These are phyloP conservation scores for Folsomia candida DNA, from an alignment of 2,888 invertebrate genomes.

Conservation along the genomic window DNA sequence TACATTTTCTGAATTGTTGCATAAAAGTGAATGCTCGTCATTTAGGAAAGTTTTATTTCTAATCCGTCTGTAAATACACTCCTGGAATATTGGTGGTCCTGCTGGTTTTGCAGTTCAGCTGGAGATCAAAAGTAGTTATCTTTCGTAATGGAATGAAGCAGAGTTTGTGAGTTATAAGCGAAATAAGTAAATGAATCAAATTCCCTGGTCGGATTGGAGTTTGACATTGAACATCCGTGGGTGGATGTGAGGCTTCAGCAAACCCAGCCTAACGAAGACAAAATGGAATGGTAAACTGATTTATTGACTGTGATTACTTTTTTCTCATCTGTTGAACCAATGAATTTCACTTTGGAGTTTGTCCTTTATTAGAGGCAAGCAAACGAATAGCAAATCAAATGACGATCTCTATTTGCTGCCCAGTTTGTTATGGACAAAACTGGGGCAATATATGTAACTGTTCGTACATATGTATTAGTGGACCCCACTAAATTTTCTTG, in stretches of 20 bases:
- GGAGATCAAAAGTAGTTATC: constrained; percentile 38
- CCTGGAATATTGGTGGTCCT: too few relatives aligned
- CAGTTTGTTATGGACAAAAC: too few relatives aligned
- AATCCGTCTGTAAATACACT: too few relatives aligned
- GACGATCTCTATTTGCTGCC: too few relatives aligned
- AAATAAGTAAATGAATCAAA: background rate
- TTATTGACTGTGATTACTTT: constrained; percentile 44
- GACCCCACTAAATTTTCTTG: too few relatives aligned
- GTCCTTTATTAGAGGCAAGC: too few relatives aligned
- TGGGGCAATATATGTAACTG: too few relatives aligned
- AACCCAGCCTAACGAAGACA: constrained; percentile 10
- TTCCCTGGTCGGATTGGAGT: constrained; percentile 1
- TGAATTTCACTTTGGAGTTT: background rate
- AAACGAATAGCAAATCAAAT: too few relatives aligned
- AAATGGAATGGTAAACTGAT: constrained; percentile 47
- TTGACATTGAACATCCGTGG: background rate
- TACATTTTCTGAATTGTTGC: too few relatives aligned
- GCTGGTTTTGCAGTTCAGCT: constrained; percentile 9
- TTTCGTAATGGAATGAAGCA: constrained; percentile 35
- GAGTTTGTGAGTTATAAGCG: background rate
- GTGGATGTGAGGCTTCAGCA: background rate
- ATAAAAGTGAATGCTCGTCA: too few relatives aligned
- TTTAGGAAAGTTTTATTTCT: too few relatives aligned
- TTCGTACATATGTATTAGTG: too few relatives aligned
- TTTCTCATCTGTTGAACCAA: constrained; percentile 12